Conservation (phyloP, 2,888 invertebrate species). For the Mesorhabditis spiculigera region DNA sequence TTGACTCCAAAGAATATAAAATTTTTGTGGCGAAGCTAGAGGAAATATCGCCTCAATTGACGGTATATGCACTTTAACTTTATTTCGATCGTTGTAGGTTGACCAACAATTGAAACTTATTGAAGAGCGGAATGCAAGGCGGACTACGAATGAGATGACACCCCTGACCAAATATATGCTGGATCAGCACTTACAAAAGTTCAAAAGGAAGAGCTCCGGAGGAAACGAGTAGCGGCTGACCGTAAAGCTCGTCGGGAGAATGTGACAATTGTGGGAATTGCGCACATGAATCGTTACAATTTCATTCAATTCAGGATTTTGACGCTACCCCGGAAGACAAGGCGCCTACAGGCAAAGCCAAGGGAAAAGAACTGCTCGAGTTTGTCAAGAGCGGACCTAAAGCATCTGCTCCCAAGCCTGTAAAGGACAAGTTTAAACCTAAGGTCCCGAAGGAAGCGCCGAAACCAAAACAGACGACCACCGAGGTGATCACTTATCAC, state of each 20-base stretch:
- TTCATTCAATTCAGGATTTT: neutral
- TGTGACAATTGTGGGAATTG: neutral
- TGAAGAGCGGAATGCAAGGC: neutral
- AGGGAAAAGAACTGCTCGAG: neutral
- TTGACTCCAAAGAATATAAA: neutral
- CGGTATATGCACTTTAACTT: neutral
- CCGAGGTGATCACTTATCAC: too few species aligned
- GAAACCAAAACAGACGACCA: too few species aligned
- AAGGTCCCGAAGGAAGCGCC: too few species aligned
- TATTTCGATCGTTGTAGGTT: neutral
- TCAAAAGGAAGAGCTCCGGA: neutral
- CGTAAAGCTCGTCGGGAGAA: neutral
- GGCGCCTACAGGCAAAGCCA: neutral
- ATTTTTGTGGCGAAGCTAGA: neutral
- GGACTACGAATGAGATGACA: neutral
- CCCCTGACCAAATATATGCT: slow-evolving; percentile 1
- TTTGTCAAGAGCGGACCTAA: neutral
- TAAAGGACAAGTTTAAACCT: too few species aligned
- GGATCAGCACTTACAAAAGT: neutral
- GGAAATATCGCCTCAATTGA: neutral
- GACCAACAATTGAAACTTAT: slow-evolving; percentile 1
- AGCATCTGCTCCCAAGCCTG: neutral
- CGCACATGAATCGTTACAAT: neutral
- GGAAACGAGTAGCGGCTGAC: neutral
- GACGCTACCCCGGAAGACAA: neutral